Evolutionary conservation across 2,113 vertebrate species (phyloP), one percentile per base, ranked within the genome.

Genomic region (Panthera tigris): DNA sequence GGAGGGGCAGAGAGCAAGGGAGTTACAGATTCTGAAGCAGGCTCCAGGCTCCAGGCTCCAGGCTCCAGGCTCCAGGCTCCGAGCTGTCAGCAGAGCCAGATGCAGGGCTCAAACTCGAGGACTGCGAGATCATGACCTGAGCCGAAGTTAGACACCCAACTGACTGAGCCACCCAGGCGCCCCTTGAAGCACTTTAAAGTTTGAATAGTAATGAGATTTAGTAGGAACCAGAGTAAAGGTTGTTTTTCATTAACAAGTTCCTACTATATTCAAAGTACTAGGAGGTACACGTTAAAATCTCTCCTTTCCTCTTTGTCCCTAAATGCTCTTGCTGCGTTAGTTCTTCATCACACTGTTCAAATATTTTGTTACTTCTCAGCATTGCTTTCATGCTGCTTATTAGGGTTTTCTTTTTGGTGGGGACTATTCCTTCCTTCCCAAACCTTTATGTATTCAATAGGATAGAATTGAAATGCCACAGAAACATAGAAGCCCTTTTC

Each of bases 261-360:
- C 36, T 61, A 2, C 29, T 61, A 0, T 78, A 12, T 39, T 50
- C 63, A 88, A 4, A 52, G 36, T 50, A 12, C 14, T n/a, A 0
- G 29, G n/a, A 55, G 55, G n/a, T 33, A 19, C 18, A 23, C 50
- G 6, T 39, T 50, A 29, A 73, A 57, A n/a, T 78, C 25, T 55
- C 33, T 84, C 11, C 39, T 36, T 92, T 84, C 29, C 36, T 57
- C 50, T 80, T 33, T 19, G 16, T 36, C 31, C 33, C 19, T 82
- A 25, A 25, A 33, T 33, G 39, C 33, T 65, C 5, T 15, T 65
- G 85, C 65, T 52, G 27, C 8, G 65, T 50, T 65, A 25, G 74
- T 45, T 83, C 55, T 66, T 89, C 41, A 39, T 90, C 50, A 16
- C 6, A 18, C 33, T 81, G 0, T 45, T 81, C 41, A 13, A n/a